phyloP scores from a whole-genome alignment of 2,888 invertebrate genomes.

The Agrotis exclamationis region DNA sequence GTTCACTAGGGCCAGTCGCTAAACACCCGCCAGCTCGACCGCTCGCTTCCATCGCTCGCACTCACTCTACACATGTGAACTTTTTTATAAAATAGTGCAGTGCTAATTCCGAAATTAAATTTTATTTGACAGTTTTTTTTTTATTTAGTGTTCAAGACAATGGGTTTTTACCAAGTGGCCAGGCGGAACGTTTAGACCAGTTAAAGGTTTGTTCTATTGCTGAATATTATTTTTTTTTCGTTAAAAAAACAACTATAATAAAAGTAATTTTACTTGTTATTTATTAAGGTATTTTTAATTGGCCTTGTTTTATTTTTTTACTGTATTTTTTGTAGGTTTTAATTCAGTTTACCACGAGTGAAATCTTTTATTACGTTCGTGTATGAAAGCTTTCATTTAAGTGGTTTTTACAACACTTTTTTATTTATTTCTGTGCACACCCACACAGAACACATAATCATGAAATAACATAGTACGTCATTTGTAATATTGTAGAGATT shows the following conservation, averaged over 20 bases:
- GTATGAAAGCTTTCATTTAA: conserved; percentile 26
- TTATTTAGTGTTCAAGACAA: conserved; percentile 68
- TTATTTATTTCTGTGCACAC: neutral
- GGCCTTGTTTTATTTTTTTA: conserved; percentile 1
- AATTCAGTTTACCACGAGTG: conserved; percentile 27
- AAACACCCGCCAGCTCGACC: conserved; percentile 70
- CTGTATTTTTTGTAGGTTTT: conserved; percentile 22
- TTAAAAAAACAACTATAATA: conserved; percentile 20
- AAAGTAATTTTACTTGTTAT: conserved; percentile 1
- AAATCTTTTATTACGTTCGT: conserved; percentile 3
- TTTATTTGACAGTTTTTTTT: conserved; percentile 61
- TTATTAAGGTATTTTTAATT: conserved; percentile 1
- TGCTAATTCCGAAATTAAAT: conserved; percentile 65
- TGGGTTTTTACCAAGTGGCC: conserved; percentile 75
- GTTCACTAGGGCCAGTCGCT: conserved; percentile 75
- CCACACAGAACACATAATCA: too few species aligned
- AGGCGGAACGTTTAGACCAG: conserved; percentile 71
- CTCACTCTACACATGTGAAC: conserved; percentile 80
- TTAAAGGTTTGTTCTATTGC: conserved; percentile 66
- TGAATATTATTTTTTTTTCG: conserved; percentile 17
- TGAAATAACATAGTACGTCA: neutral
- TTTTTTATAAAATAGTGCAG: conserved; percentile 81
- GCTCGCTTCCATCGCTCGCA: conserved; percentile 69
- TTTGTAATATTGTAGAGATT: neutral
- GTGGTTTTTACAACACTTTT: neutral